Conservation (phyloP, 2,888 invertebrate genomes). For the Pseudococcus jackbeardsleyi region DNA sequence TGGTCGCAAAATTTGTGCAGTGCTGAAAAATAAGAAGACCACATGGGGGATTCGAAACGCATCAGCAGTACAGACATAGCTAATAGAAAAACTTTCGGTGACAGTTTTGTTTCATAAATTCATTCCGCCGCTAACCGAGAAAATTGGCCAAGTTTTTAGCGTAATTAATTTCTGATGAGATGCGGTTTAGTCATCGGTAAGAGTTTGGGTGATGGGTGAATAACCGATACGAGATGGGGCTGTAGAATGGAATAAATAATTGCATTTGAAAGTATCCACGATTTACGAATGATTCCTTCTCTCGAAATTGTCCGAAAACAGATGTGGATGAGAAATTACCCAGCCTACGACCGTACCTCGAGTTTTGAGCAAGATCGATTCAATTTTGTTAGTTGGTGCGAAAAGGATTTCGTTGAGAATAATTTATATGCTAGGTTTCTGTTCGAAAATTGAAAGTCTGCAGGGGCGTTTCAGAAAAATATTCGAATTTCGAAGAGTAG, state of each 20-base stretch:
- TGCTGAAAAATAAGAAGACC: neutral
- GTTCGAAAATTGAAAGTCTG: too few species aligned
- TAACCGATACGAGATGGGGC: neutral
- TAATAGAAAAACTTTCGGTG: neutral
- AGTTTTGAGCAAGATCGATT: too few species aligned
- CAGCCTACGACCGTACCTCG: neutral
- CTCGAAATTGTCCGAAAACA: neutral
- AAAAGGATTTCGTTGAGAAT: too few species aligned
- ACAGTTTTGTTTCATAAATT: neutral
- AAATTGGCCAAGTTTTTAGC: neutral
- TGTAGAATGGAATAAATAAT: neutral
- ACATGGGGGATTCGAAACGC: neutral
- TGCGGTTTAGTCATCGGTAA: neutral
- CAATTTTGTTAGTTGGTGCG: too few species aligned
- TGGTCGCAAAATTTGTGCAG: neutral
- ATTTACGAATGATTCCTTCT: neutral
- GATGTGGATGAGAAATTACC: neutral
- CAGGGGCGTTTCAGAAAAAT: too few species aligned
- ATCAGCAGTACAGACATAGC: neutral
- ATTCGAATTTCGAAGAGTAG: too few species aligned
- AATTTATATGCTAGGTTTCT: too few species aligned
- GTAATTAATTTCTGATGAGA: neutral
- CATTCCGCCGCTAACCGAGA: neutral
- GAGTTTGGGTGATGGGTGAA: neutral
- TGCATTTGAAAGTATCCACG: neutral